phyloP scores from a whole-genome alignment of 1,140 invertebrate genomes.

The Drosophila chauvacae region DNA sequence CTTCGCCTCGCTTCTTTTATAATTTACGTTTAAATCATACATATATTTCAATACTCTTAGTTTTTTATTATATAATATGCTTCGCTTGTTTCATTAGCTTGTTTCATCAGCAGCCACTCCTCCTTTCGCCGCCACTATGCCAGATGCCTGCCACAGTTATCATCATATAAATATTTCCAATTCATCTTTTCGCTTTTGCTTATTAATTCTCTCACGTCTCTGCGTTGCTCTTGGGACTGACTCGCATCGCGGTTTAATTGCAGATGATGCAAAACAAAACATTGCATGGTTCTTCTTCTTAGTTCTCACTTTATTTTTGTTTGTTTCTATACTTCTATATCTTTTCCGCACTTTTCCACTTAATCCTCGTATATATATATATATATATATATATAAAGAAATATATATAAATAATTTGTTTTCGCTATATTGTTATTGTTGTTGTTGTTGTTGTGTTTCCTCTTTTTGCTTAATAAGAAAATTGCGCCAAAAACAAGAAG shows the following conservation, averaged over 20 bases:
- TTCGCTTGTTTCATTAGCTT: conserved; percentile 51
- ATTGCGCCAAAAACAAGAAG: conserved; percentile 59
- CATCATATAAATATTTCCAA: conserved; percentile 36
- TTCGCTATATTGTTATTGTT: conserved; percentile 45
- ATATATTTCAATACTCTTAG: conserved; percentile 75
- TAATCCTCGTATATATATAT: conserved; percentile 49
- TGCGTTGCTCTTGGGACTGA: conserved; percentile 21
- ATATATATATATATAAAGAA: conserved; percentile 25
- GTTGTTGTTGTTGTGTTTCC: conserved; percentile 29
- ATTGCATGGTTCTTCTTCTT: conserved; percentile 33
- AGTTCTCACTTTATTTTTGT: conserved; percentile 18
- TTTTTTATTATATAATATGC: conserved; percentile 71
- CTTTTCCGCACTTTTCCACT: conserved; percentile 26
- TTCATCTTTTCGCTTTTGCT: conserved; percentile 5
- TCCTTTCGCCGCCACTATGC: conserved; percentile 3
- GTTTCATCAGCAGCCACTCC: conserved; percentile 12
- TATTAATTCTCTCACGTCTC: conserved; percentile 4
- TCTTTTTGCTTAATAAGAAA: conserved; percentile 61
- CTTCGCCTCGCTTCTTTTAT: conserved; percentile 13
- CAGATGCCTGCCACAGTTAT: conserved; percentile 5
- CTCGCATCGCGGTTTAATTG: conserved; percentile 23
- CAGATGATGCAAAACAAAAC: conserved; percentile 37
- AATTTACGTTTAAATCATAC: conserved; percentile 57
- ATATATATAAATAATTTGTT: conserved; percentile 56
- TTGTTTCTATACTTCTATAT: conserved; percentile 34